Evolutionary conservation across 1,140 invertebrate species (phyloP).

Genomic region (Hycleus cichorii): DNA sequence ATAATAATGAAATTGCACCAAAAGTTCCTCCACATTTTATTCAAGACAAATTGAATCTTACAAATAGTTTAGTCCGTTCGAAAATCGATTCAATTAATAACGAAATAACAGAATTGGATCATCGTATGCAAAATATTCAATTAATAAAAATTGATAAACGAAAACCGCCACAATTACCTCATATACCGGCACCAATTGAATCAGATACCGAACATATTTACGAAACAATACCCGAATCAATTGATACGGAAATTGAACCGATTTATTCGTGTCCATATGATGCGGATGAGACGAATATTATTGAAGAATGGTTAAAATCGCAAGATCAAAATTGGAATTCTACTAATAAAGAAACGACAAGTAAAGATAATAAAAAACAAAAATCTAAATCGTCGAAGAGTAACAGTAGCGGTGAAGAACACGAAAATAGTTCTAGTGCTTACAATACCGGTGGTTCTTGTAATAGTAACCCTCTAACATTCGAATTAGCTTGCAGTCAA

Average conservation of each 20-base stretch:
- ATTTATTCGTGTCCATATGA: constrained; percentile 62
- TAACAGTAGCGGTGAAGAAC: constrained; percentile 50
- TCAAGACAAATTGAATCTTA: constrained; percentile 34
- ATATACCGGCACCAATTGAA: constrained; percentile 30
- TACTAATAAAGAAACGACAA: constrained; percentile 23
- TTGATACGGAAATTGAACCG: constrained; percentile 49
- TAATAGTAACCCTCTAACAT: constrained; percentile 60
- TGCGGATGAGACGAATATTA: constrained; percentile 38
- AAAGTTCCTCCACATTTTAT: constrained; percentile 33
- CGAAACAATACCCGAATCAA: constrained; percentile 59
- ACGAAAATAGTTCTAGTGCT: constrained; percentile 61
- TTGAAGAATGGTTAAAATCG: constrained; percentile 35
- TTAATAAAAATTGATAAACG: constrained; percentile 32
- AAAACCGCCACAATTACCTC: constrained; percentile 29
- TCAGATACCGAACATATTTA: constrained; percentile 58
- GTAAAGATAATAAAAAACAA: constrained; percentile 25
- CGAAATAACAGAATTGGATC: constrained; percentile 37
- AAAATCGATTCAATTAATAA: constrained; percentile 38
- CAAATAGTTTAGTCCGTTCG: constrained; percentile 34
- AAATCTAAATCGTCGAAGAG: constrained; percentile 42
- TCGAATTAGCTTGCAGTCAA: constrained; percentile 49
- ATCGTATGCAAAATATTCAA: constrained; percentile 39
- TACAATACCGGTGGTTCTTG: constrained; percentile 73
- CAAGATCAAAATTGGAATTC: constrained; percentile 38
- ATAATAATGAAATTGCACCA: constrained; percentile 29